Evolutionary conservation across 2,888 invertebrate species (phyloP).

Genomic region (Desoria tigrina): DNA sequence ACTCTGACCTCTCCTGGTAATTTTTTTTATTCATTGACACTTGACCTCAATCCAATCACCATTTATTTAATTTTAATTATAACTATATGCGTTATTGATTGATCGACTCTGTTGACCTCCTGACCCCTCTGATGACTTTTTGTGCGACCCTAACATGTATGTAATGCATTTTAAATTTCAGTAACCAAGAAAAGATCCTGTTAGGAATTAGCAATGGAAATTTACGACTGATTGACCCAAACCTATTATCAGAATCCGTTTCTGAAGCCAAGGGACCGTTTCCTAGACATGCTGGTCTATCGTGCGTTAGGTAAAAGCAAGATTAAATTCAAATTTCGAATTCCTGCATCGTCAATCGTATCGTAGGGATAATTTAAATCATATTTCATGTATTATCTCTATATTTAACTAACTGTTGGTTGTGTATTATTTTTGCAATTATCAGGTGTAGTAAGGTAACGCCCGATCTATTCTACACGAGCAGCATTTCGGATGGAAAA

Average conservation of each 20-base stretch:
- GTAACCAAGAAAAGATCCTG: slow-evolving; percentile 27
- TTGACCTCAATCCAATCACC: no score
- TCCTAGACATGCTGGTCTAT: slow-evolving; percentile 37
- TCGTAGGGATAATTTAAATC: background rate
- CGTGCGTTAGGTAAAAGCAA: slow-evolving; percentile 34
- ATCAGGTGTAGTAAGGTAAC: slow-evolving; percentile 42
- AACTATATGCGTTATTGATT: no score
- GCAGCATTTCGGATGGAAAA: slow-evolving; percentile 38
- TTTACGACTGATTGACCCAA: slow-evolving; percentile 30
- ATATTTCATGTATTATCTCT: no score
- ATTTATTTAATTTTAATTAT: no score
- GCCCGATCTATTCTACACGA: slow-evolving; percentile 36
- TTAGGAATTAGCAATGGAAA: slow-evolving; percentile 41
- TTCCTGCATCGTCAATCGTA: background rate
- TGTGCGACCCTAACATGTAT: no score
- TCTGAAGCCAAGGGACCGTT: slow-evolving; percentile 1
- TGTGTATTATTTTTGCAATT: no score
- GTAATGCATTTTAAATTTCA: no score
- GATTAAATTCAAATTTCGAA: background rate
- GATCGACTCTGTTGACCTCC: no score
- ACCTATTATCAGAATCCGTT: background rate
- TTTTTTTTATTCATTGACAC: no score
- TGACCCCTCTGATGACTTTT: no score
- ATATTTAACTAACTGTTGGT: no score
- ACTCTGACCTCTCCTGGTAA: slow-evolving; percentile 29